Percentiles rank a stretch among this genome's conserved stretches.
phyloP scores from a whole-genome alignment of 2,888 invertebrate genomes.

The Drosophila setosimentum region DNA sequence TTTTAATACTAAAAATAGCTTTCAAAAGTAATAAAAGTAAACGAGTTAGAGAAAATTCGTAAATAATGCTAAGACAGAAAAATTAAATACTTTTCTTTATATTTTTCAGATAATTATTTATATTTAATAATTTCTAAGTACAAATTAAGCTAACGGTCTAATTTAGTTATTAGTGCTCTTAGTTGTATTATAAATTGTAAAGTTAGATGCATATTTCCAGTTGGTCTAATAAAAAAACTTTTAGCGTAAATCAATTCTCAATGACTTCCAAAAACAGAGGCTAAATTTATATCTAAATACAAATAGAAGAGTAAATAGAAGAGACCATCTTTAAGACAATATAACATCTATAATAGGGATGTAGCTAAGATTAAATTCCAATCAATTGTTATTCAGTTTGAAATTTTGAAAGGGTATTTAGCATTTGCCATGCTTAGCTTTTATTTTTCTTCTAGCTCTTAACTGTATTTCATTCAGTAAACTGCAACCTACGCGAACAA shows the following conservation, averaged over 20 bases:
- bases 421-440: neutral
- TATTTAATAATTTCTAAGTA: no score
- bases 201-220: neutral
- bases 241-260: neutral
- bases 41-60: no score
- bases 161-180: neutral
- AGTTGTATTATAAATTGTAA: neutral
- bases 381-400: neutral
- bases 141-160: neutral
- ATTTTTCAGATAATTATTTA: no score
- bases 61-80: no score
- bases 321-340: neutral
- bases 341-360: neutral
- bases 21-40: no score
- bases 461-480: constrained; percentile 37
- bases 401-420: constrained; percentile 10
- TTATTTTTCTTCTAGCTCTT: neutral
- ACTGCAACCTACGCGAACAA: constrained; percentile 41
- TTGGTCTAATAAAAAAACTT: neutral
- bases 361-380: neutral
- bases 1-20: no score
- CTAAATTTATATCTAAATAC: neutral
- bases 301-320: no score
- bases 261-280: neutral
- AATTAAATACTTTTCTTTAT: no score